Conservation (phyloP, 1,140 invertebrate species). For the Dufourea novaeangliae region DNA sequence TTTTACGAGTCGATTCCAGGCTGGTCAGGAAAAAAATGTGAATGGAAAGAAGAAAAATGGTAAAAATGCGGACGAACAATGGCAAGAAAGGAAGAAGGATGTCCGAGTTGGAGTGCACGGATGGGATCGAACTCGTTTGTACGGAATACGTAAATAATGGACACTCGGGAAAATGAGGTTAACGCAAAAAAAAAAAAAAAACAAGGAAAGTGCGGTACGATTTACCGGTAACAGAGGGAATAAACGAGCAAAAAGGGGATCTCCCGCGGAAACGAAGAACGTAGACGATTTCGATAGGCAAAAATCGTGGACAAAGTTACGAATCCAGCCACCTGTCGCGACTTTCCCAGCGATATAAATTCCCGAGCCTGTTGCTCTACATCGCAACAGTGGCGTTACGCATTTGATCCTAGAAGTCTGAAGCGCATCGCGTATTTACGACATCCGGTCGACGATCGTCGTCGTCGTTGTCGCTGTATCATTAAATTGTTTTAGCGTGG, state of each 20-base stretch:
- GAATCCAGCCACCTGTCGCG: background rate
- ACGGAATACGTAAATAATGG: conserved; percentile 29
- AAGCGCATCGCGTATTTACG: no score
- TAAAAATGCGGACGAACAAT: conserved; percentile 1
- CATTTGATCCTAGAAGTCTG: no score
- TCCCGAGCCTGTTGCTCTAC: no score
- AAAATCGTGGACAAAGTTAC: background rate
- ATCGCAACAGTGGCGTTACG: no score
- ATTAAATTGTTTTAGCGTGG: conserved; percentile 8
- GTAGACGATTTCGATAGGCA: background rate
- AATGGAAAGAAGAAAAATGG: background rate
- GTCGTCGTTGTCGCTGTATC: background rate
- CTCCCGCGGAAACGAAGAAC: background rate
- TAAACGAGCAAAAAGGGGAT: background rate
- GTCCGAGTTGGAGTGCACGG: background rate
- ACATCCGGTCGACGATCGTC: background rate
- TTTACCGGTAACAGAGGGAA: background rate
- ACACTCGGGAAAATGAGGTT: conserved; percentile 19
- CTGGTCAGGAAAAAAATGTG: background rate
- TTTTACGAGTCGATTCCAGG: no score
- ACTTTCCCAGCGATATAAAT: background rate
- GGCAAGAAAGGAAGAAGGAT: background rate
- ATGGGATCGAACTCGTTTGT: background rate
- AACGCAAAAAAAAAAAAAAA: conserved; percentile 14
- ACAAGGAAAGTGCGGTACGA: no score